Percentiles rank a stretch among this genome's conserved stretches.
Evolutionary conservation across 2,113 vertebrate species (phyloP).

Genomic region (Oryzias celebensis): DNA sequence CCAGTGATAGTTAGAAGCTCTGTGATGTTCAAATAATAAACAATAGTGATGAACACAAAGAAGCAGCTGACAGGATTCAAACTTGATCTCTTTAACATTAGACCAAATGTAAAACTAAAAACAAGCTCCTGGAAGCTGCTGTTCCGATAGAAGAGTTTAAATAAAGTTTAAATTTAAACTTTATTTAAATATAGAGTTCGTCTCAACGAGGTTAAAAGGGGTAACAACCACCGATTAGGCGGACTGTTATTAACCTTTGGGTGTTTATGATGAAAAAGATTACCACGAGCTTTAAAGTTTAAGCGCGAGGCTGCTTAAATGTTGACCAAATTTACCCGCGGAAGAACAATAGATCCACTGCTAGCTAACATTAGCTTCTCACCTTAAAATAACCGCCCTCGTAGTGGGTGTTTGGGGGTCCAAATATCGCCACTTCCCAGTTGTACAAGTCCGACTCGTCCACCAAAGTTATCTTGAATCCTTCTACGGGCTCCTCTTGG

Average conservation of each 20-base stretch:
- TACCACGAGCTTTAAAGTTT: not conserved
- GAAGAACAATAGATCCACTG: conserved; percentile 62
- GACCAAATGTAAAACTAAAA: not conserved
- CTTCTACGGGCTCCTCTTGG: conserved; percentile 93
- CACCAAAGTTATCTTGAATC: conserved; percentile 91
- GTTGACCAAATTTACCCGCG: conserved; percentile 18
- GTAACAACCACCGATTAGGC: conserved; percentile 11
- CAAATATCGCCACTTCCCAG: conserved; percentile 96
- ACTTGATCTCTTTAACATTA: not conserved
- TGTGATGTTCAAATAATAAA: not conserved
- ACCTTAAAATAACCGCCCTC: conserved; percentile 96
- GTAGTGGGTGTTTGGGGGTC: conserved; percentile 91
- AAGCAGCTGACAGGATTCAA: not conserved
- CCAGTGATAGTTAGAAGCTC: no score
- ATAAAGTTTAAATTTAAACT: conserved; percentile 4
- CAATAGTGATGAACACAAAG: no score
- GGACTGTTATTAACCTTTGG: conserved; percentile 9
- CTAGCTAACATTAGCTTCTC: conserved; percentile 70
- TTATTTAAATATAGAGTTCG: conserved; percentile 55
- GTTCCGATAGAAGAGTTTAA: no score
- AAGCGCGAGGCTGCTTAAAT: not conserved
- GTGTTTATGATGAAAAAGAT: not conserved
- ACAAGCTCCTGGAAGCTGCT: no score
- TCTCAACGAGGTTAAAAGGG: conserved; percentile 1
- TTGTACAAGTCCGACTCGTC: conserved; percentile 93